Percentiles rank a stretch among this genome's conserved stretches.
These are phyloP conservation scores for Aurelia coerulea DNA, from an alignment of 30 jellyfish, hydroid and myxozoan species.

Conservation along the genomic window DNA sequence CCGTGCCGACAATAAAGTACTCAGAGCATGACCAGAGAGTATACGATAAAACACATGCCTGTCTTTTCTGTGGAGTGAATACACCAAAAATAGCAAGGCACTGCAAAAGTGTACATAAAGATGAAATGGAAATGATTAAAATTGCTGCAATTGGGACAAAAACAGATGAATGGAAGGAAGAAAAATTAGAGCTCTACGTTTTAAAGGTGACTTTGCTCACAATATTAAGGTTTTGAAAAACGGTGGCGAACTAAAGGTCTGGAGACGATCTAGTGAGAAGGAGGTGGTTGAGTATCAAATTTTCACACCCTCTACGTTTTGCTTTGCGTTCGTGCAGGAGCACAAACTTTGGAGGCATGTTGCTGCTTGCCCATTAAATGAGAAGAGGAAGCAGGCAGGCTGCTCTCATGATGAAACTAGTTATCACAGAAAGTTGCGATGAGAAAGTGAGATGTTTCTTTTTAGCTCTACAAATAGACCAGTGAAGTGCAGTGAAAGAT, in stretches of 20 bases:
- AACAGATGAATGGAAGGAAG: slow-evolving; percentile 8
- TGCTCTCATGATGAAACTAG: background rate
- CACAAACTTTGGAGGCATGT: slow-evolving; percentile 63
- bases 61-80: slow-evolving; percentile 39
- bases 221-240: background rate
- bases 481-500: background rate
- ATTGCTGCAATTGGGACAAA: background rate
- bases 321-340: slow-evolving; percentile 40
- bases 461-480: background rate
- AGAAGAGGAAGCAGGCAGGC: background rate
- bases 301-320: slow-evolving; percentile 37
- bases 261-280: slow-evolving; percentile 34
- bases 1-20: slow-evolving; percentile 16
- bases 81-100: slow-evolving; percentile 41
- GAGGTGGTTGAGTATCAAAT: too few relatives aligned
- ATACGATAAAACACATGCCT: slow-evolving; percentile 24
- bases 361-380: slow-evolving; percentile 21
- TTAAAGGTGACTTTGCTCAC: slow-evolving; percentile 32
- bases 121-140: slow-evolving; percentile 15
- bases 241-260: slow-evolving; percentile 50
- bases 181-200: slow-evolving; percentile 11
- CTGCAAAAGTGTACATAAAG: slow-evolving; percentile 15
- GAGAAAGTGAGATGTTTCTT: slow-evolving; percentile 31
- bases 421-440: too few relatives aligned
- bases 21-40: slow-evolving; percentile 23